Base-by-base conservation (phyloP, 2,797 vertebrate species). In the Micropoecilia bifurca region DNA sequence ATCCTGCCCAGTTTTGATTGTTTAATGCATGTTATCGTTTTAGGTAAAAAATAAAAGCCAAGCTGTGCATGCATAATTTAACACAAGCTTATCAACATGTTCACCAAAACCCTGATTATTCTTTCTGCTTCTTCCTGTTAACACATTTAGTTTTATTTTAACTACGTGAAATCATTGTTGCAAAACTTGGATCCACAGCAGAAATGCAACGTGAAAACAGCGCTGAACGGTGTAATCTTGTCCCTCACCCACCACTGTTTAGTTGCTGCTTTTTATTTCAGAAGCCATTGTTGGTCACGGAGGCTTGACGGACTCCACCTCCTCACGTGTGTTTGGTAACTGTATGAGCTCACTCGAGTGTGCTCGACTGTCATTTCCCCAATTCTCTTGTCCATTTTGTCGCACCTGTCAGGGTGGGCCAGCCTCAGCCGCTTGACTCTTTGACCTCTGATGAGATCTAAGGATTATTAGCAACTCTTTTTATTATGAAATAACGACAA, bases 321-420 rank as follows among this genome's bases (percentile, higher is more conserved):
- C 57, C 33, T 2, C 50, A 73, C 28, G 46, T 82, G 80, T 78
- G 76, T 81, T 74, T 74, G 10, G 2, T 78, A n/a, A 80, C 36
- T 66, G 55, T 69, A 71, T 75, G 43, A 84, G 80, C 13, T 36
- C 47, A 57, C 20, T 63, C 36, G 66, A 75, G 71, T 41, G 10
- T 13, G 71, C 73, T 78, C 76, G 50, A 83, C 1, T 82, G 72
- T 74, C 28, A 78, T 41, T 33, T 80, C 61, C 55, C 36, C 39
- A 71, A 79, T 48, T 89, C 77, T 83, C 78, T 75, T 83, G 81
- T 86, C 87, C 43, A 77, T 83, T 90, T 85, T 86, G 83, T 79
- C 78, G 36, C 57, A 73, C 45, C 66, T 82, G 74, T 84, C 77
- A 13, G 73, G 77, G 36, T 46, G 74, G 47, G 59, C 72, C 71